Evolutionary conservation across 2,888 invertebrate genomes (phyloP), one percentile per base, ranked within the genome.

Genomic region (Candidula unifasciata): DNA sequence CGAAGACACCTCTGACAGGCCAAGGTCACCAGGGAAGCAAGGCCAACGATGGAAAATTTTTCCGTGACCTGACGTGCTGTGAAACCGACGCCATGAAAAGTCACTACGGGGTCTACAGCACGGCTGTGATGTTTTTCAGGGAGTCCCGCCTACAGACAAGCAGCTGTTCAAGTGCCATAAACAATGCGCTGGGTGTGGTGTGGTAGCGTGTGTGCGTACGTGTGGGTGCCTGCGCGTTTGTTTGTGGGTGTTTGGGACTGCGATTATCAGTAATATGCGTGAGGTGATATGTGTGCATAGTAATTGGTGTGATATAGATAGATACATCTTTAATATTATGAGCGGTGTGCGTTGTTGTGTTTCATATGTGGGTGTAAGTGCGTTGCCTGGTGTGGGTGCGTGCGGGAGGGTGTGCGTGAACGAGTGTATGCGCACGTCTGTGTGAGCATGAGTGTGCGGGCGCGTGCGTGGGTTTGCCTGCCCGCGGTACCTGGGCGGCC

Each of bases 61-160:
- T 24, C 64, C 54, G n/a, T 3, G 35, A 27, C 27, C 37, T 35
- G 27, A 5, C 57, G 54, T 33, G 69, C 80, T 30, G 30, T 21
- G 3, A 52, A 18, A 18, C 80, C 35, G 66, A n/a, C 35, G n/a
- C 10, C 3, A 10, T 2, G 18, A 60, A 35, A n/a, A 33, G 3
- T 18, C 37, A 37, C 81, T 81, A 81, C 81, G 81, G 81, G 81
- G 81, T 73, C 60, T 73, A 18, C 81, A 35, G 33, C 24, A 8
- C 2, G 21, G 18, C 44, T 30, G n/a, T 18, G 37, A 16, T 81
- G 33, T 35, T 64, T 27, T 24, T 37, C 81, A 81, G 18, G 81
- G 81, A 35, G 73, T 69, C 73, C 81, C 81, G 60, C 57, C 1
- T 73, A 37, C 21, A 73, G 30, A 57, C 54, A 16, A 37, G 27